Evolutionary conservation across 2,888 invertebrate genomes (phyloP).

Genomic region (Ectemnius cavifrons): DNA sequence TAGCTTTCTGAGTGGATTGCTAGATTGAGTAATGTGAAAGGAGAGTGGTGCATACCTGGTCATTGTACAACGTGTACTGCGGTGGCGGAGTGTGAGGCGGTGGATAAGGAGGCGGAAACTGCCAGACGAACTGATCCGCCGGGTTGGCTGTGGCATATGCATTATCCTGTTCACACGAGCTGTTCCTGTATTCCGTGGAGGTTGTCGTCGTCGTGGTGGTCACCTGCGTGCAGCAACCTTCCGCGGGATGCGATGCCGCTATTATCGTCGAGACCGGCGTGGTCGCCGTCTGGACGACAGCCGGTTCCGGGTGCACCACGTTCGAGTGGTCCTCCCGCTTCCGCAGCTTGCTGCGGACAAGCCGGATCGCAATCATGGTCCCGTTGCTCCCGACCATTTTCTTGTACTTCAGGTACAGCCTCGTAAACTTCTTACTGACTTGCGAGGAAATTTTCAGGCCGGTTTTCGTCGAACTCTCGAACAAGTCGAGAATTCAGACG

Average conservation of each 20-base stretch:
- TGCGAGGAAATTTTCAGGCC: constrained; percentile 67
- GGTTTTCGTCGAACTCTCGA: constrained; percentile 61
- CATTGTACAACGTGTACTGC: constrained; percentile 87
- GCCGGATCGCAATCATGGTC: constrained; percentile 92
- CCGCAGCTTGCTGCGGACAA: constrained; percentile 94
- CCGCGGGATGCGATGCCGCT: constrained; percentile 47
- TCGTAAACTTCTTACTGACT: constrained; percentile 69
- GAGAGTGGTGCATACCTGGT: constrained; percentile 84
- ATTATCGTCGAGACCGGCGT: constrained; percentile 59
- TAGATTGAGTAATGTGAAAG: too few species aligned
- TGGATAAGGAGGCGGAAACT: constrained; percentile 86
- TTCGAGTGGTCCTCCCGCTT: constrained; percentile 89
- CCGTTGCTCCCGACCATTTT: constrained; percentile 92
- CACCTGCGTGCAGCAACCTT: constrained; percentile 59
- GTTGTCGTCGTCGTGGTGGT: constrained; percentile 60
- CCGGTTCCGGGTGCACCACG: constrained; percentile 53
- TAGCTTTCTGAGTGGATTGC: too few species aligned
- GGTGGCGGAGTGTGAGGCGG: constrained; percentile 82
- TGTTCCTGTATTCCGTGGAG: constrained; percentile 70
- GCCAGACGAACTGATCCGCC: constrained; percentile 87
- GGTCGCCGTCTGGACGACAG: constrained; percentile 82
- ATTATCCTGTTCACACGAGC: constrained; percentile 62
- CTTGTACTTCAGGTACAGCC: constrained; percentile 77
- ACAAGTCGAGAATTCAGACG: constrained; percentile 59
- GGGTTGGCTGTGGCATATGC: constrained; percentile 68